phyloP scores from a whole-genome alignment of 2,113 vertebrate genomes.

The Phaethornis superciliosus region DNA sequence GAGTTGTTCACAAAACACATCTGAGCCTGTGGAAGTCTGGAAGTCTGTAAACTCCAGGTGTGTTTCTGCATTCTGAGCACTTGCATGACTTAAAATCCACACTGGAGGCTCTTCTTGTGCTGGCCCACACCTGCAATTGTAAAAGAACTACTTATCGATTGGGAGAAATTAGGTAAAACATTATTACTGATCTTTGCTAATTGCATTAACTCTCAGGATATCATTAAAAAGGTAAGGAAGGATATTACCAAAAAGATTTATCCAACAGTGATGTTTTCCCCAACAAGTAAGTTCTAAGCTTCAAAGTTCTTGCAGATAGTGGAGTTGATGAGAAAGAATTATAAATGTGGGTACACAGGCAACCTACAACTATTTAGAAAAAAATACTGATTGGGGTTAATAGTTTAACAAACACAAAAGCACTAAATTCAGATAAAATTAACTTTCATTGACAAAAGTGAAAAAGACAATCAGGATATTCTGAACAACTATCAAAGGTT shows the following conservation, averaged over 20 bases:
- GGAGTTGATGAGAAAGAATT: slow-evolving; percentile 6
- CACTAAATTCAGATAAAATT: background rate
- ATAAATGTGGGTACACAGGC: background rate
- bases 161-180: slow-evolving; percentile 41
- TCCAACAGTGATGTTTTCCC: background rate
- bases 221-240: slow-evolving; percentile 26
- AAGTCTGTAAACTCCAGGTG: background rate
- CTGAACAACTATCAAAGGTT: background rate
- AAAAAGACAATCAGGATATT: background rate
- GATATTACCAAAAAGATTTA: slow-evolving; percentile 17
- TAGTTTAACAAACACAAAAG: background rate
- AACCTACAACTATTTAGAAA: background rate
- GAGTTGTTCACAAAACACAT: background rate
- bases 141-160: slow-evolving; percentile 4
- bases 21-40: background rate
- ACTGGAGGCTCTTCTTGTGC: background rate
- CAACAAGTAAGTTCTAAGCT: slow-evolving; percentile 16
- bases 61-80: background rate
- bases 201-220: slow-evolving; percentile 3
- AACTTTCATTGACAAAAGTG: background rate
- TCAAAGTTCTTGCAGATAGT: slow-evolving; percentile 5
- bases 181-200: slow-evolving; percentile 9
- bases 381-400: background rate
- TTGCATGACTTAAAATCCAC: background rate
- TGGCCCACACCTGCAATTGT: background rate